phyloP scores from a whole-genome alignment of 2,113 vertebrate species.

The Dolichotis patagonum region DNA sequence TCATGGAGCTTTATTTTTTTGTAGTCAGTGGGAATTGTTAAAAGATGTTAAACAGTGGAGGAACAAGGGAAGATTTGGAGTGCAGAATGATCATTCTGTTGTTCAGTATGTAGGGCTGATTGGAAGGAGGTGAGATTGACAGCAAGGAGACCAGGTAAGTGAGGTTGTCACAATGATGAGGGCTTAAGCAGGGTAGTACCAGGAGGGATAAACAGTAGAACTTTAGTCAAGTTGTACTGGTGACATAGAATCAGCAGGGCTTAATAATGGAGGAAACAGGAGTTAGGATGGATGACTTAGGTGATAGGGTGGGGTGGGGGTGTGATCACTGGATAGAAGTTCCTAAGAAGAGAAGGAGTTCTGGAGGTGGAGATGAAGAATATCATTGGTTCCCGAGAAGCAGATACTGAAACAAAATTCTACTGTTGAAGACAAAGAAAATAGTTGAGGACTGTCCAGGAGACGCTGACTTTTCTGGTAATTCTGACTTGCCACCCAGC shows the following conservation, averaged over 20 bases:
- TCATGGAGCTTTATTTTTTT: constrained; percentile 12
- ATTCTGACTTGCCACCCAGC: neutral
- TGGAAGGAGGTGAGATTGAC: neutral
- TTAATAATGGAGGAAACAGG: neutral
- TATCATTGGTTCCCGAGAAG: neutral
- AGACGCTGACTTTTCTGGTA: neutral
- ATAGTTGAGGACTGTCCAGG: neutral
- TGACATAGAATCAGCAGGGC: neutral
- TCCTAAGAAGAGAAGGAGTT: constrained; percentile 22
- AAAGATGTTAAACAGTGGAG: constrained; percentile 20
- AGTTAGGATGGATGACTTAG: neutral
- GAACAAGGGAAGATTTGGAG: neutral
- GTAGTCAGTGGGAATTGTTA: neutral
- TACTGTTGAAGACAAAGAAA: neutral
- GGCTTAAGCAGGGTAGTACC: neutral
- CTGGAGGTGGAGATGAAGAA: neutral
- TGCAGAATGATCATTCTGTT: neutral
- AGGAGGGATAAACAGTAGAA: neutral
- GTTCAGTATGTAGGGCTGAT: neutral
- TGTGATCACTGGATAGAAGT: no score
- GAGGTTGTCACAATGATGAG: neutral
- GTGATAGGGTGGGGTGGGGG: neutral
- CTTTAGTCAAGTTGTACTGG: neutral
- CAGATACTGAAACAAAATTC: neutral
- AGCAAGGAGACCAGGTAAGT: neutral